A percentile compares a stretch with the other conserved stretches of the same genome.
These are phyloP conservation scores for Actias luna DNA, from an alignment of 2,888 invertebrate genomes.

Conservation along the genomic window DNA sequence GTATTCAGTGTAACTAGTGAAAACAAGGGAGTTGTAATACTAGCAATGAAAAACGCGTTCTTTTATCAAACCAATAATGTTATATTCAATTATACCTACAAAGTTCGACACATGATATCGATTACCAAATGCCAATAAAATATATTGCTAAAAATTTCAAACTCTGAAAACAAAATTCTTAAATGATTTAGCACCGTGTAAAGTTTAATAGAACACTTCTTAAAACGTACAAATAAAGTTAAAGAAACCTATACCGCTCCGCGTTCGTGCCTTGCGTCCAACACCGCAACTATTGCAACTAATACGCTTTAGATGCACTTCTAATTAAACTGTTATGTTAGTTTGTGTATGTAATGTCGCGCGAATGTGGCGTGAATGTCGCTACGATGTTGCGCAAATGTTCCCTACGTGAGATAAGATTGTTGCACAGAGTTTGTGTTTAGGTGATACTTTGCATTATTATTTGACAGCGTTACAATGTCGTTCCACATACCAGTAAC, in stretches of 20 bases:
- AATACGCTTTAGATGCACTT: slow-evolving; percentile 55
- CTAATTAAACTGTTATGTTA: slow-evolving; percentile 78
- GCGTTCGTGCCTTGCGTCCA: background rate
- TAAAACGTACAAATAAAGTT: too few relatives aligned
- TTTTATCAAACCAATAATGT: too few relatives aligned
- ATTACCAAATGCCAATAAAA: too few relatives aligned
- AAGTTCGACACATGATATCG: too few relatives aligned
- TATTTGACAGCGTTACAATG: slow-evolving; percentile 13
- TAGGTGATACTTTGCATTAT: slow-evolving; percentile 17
- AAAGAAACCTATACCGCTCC: background rate
- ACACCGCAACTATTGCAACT: slow-evolving; percentile 59
- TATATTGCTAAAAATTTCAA: too few relatives aligned
- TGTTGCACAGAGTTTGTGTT: slow-evolving; percentile 16
- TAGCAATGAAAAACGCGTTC: too few relatives aligned
- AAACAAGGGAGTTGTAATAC: too few relatives aligned
- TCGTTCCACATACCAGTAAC: background rate
- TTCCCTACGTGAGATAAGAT: slow-evolving; percentile 23
- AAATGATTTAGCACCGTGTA: too few relatives aligned
- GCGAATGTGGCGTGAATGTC: slow-evolving; percentile 58
- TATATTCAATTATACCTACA: too few relatives aligned
- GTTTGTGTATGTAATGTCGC: slow-evolving; percentile 54
- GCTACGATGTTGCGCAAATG: slow-evolving; percentile 50
- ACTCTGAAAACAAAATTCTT: too few relatives aligned
- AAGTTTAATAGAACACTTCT: too few relatives aligned
- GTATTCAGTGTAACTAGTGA: too few relatives aligned